phyloP scores from a whole-genome alignment of 2,113 vertebrate species.

The Arenaria interpres region DNA sequence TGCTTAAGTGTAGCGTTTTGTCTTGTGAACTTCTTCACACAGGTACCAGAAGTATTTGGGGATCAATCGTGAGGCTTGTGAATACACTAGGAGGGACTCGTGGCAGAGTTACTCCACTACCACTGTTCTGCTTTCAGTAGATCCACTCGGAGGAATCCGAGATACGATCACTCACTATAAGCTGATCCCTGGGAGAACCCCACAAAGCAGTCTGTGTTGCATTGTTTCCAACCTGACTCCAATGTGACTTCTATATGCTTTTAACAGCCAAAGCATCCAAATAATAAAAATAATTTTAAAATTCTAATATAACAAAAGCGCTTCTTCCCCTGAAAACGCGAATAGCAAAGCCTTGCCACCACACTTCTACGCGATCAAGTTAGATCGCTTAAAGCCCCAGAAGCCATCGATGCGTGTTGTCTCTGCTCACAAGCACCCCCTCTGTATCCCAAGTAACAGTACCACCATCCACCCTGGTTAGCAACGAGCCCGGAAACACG shows the following conservation, averaged over 20 bases:
- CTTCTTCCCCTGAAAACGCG: fast-evolving
- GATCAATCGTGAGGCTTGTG: not conserved
- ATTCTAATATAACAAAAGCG: not conserved
- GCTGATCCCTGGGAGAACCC: not conserved
- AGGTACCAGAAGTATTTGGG: not conserved
- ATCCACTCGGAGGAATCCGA: not conserved
- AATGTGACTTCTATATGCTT: fast-evolving
- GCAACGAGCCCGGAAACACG: not conserved
- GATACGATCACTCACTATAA: not conserved
- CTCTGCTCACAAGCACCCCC: not conserved
- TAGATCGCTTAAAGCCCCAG: not conserved
- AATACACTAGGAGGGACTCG: not conserved
- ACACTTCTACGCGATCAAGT: not conserved
- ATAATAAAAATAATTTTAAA: not conserved
- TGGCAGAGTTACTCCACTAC: not conserved
- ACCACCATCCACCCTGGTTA: not conserved
- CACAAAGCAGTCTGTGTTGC: not conserved
- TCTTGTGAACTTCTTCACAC: not conserved
- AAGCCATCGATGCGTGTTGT: fast-evolving
- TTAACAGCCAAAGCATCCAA: not conserved
- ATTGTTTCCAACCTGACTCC: not conserved
- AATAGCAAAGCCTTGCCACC: fast-evolving
- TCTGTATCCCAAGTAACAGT: not conserved
- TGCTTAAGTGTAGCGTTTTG: not conserved
- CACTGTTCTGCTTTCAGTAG: not conserved